Evolutionary conservation across 2,797 vertebrate genomes (phyloP).

Genomic region (Sphenodon punctatus): DNA sequence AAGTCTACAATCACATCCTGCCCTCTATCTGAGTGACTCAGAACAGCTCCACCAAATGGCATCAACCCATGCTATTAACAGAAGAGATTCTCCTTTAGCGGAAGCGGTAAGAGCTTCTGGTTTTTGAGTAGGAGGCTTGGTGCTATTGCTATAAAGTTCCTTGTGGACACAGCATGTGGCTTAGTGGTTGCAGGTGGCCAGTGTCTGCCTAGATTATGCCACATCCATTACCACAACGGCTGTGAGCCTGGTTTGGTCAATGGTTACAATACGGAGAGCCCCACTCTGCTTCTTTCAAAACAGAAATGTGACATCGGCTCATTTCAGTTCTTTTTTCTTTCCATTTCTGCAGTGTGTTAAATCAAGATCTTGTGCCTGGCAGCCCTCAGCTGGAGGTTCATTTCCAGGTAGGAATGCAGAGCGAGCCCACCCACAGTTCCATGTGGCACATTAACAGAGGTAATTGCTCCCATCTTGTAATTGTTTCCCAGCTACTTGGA

Average conservation of each 20-base stretch:
- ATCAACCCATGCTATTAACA: neutral
- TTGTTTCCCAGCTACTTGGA: no score
- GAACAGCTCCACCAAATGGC: neutral
- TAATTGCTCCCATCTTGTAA: neutral
- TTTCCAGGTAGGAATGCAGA: neutral
- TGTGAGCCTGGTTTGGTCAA: neutral
- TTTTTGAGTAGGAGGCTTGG: neutral
- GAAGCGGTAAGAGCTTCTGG: neutral
- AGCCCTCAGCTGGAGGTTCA: fast-evolving
- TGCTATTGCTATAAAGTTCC: neutral
- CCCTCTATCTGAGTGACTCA: fast-evolving
- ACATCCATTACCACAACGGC: neutral
- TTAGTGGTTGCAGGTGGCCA: fast-evolving
- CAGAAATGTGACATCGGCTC: fast-evolving
- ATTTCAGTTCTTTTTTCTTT: fast-evolving
- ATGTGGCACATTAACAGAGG: neutral
- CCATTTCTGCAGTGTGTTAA: fast-evolving
- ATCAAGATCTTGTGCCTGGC: fast-evolving
- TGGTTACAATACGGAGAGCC: neutral
- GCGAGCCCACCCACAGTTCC: fast-evolving
- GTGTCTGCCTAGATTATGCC: neutral
- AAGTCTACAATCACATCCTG: neutral
- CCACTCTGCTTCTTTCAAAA: fast-evolving
- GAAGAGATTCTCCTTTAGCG: neutral
- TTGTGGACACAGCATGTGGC: fast-evolving